phyloP scores from a whole-genome alignment of 2,113 vertebrate genomes.

The Guaruba guarouba region DNA sequence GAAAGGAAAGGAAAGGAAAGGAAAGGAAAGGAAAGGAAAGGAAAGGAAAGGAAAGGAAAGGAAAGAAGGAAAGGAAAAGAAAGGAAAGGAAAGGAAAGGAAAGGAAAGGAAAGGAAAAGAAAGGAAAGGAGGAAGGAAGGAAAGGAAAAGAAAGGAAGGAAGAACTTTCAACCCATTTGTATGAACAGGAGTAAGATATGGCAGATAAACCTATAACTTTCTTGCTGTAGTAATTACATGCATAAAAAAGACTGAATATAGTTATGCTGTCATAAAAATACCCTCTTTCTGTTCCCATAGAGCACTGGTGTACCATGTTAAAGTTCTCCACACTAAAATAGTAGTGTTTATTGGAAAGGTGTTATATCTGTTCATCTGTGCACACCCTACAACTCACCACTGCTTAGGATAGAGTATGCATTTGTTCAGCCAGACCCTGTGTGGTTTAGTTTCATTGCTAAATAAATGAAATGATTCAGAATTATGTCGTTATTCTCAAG shows the following conservation, averaged over 20 bases:
- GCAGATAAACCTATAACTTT: neutral
- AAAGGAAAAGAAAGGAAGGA: neutral
- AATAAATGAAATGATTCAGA: neutral
- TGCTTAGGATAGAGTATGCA: rapidly evolving
- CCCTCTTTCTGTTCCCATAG: neutral
- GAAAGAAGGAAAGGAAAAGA: no score
- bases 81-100: no score
- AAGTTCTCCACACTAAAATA: neutral
- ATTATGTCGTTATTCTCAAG: neutral
- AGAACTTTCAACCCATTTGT: neutral
- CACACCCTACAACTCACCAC: neutral
- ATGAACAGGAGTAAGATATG: neutral
- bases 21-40: no score
- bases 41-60: neutral
- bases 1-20: no score
- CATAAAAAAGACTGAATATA: neutral
- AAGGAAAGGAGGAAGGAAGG: neutral
- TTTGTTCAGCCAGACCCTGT: neutral
- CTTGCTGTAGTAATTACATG: neutral
- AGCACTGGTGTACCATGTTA: neutral
- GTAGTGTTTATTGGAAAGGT: neutral
- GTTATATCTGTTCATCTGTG: neutral
- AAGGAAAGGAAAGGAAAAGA: no score
- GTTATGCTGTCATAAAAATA: neutral
- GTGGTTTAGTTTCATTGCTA: neutral